These are phyloP conservation scores for Paramormyrops kingsleyae DNA, from an alignment of 2,113 vertebrate species.

Conservation along the genomic window DNA sequence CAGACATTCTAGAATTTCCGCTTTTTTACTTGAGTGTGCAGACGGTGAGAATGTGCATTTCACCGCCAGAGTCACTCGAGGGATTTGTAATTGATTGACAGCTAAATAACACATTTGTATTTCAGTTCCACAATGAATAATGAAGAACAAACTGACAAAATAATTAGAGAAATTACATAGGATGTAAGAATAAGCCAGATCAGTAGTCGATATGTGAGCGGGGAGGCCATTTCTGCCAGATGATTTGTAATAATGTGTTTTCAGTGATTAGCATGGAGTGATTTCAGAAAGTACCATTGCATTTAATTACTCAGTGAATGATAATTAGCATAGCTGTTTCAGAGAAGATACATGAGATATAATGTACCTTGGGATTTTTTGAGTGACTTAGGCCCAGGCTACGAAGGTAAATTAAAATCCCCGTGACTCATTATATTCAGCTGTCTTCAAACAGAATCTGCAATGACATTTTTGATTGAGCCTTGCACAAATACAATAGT, in stretches of 20 bases:
- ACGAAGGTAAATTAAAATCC: constrained; percentile 13
- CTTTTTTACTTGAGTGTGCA: not conserved
- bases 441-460: not conserved
- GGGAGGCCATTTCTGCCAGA: not conserved
- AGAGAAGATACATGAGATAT: constrained; percentile 8
- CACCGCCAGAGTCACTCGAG: not conserved
- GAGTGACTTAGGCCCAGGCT: not conserved
- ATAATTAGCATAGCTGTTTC: not conserved
- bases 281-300: not conserved
- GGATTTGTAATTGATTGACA: not conserved
- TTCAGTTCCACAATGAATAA: not conserved
- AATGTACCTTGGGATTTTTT: constrained; percentile 8
- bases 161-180: constrained; percentile 8
- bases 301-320: not conserved
- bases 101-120: not conserved
- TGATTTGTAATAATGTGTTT: constrained; percentile 12
- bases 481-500: not conserved
- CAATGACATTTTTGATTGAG: not conserved
- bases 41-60: not conserved
- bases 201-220: not conserved
- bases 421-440: not conserved
- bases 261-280: constrained; percentile 3
- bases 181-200: not conserved
- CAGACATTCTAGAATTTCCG: not conserved
- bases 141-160: not conserved